Evolutionary conservation across 2,113 vertebrate genomes (phyloP), one percentile per base, ranked within the genome.

Genomic region (Lates calcarifer): DNA sequence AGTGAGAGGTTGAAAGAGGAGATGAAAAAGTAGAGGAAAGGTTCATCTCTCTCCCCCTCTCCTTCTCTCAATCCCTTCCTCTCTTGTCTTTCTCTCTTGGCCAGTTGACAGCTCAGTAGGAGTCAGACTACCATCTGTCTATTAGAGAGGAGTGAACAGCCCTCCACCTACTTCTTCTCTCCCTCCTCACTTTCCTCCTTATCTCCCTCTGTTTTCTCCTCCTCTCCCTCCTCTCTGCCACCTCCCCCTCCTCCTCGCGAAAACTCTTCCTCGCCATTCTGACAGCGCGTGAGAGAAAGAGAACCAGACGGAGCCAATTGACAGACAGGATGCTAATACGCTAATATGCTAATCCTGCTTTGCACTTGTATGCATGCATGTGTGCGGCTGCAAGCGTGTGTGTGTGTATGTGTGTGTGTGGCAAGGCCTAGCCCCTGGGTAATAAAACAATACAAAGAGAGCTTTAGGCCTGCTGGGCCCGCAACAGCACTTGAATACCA

Each of bases 321-420:
- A 86, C 69, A 74, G 84, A 89, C 90, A 92, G 87, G 91, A 86
- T 83, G 77, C 82, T 87, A 92, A 93, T 92, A 89, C 79, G 62
- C 89, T 90, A 92, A 93, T 91, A 92, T 93, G 92, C 88, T 92
- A 96, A 96, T 95, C 94, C 92, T 93, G 87, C 92, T 95, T 95
- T 95, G 91, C 94, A 94, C 90, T 93, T 92, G 85, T 95, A 93
- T 94, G 93, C 60, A 43, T 31, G 12, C 58, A 20, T 60, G 77
- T 68, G 82, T 62, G 75, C 61, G 76, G 47, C 71, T 61, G 71
- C 67, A 61, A 58, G 61, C 47, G 70, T 63, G 74, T 45, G 68
- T 63, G 74, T 51, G 81, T 49, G 67, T 67, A 64, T 41, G 20
- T 77, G 83, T 74, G 71, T 85, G 89, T 89, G 83, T 55, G 81